Evolutionary conservation across 1,140 invertebrate species (phyloP), one percentile per base, ranked within the genome.

Genomic region (Pseudachorutes palmiensis): DNA sequence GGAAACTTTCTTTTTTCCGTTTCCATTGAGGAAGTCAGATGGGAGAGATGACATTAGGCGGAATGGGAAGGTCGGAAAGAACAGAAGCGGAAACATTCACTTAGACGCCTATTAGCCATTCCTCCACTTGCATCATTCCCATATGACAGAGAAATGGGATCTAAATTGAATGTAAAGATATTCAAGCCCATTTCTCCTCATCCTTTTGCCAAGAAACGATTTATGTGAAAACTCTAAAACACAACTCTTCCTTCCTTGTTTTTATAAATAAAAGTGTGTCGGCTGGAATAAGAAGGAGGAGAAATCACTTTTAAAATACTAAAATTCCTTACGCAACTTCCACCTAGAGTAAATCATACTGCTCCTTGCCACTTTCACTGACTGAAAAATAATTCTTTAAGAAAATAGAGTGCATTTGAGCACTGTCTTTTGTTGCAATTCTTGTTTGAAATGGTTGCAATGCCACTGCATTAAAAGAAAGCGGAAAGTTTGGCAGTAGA

Each of bases 41-140:
- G 71, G 57, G 1, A 66, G 49, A 57, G 29, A 68, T 51, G 66
- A 57, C 36, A 41, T 64, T 36, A 57, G 58, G 14, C 30, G 66
- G 62, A 66, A 69, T 32, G 49, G 16, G 67, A 67, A 64, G 73
- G 74, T 70, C 62, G 72, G 70, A 65, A 66, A 71, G 67, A 65
- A 51, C 14, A 55, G 51, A 55, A 19, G 51, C 51, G 51, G 51
- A 55, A 55, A 55, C 51, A 55, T 55, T 55, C 51, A 55, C 51
- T 55, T 55, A n/a, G n/a, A 55, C 51, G 51, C 51, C 51, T 55
- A 55, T 55, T 55, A 55, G 51, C 51, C 51, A 14, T 24, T 55
- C 24, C 51, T 55, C 51, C 51, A 55, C 51, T 55, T 55, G 51
- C 51, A 55, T 55, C n/a, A n/a, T 55, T 55, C 51, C 51, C 19